Evolutionary conservation across 2,888 invertebrate genomes (phyloP), one percentile per base, ranked within the genome.

Genomic region (Ptychoptera contaminata): DNA sequence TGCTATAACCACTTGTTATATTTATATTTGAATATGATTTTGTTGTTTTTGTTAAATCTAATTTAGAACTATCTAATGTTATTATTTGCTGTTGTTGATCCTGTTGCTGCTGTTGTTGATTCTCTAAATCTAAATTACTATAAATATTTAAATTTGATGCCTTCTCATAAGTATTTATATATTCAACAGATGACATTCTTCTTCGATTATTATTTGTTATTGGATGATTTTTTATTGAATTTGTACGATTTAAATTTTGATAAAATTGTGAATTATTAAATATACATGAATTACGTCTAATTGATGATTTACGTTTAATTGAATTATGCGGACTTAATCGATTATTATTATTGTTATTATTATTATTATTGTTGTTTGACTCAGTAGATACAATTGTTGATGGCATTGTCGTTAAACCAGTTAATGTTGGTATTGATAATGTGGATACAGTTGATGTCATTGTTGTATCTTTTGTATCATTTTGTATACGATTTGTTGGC

Each of bases 391-490:
- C 2, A 36, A 23, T 29, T 43, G 43, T n/a, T 45, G 45, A 16
- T 42, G 36, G 14, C 14, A 41, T 37, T 36, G 45, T 29, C 16
- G 15, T 7, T 23, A 23, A 23, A 23, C 23, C 23, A 76, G 62
- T 76, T 77, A 23, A 59, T 23, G 23, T 23, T 23, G 23, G 23
- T 23, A 23, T 23, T 23, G 23, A 23, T 23, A 23, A 23, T 82
- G 82, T 16, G 82, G 80, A 59, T 80, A 82, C 47, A 79, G 47
- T n/a, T 59, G 62, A 48, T 62, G 23, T 23, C 23, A 23, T 23
- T 23, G 23, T 64, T 11, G 61, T 82, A 29, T 78, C 77, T 57
- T 82, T 83, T 1, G 82, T 84, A 56, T 84, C 81, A 58, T 82
- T 82, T 58, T 82, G 78, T 54, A 82, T 82, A 49, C 77, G 72